Percentiles rank a stretch among this genome's conserved stretches.
Evolutionary conservation across 2,797 vertebrate genomes (phyloP).

Genomic region (Prunella strophiata): DNA sequence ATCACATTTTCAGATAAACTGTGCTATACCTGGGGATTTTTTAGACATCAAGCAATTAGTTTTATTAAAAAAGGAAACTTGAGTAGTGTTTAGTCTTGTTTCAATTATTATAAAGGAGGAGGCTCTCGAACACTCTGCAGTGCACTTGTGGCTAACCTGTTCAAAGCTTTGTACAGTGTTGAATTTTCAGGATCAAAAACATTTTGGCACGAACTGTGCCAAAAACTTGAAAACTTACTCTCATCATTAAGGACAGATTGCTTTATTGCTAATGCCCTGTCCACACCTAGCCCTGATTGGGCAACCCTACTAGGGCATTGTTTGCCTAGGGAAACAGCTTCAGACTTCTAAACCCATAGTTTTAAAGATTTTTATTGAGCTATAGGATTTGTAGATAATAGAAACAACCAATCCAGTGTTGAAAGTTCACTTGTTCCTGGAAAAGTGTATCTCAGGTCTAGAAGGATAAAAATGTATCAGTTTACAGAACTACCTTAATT

Average conservation of each 20-base stretch:
- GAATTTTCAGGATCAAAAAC: slow-evolving; percentile 2
- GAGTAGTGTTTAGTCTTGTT: neutral
- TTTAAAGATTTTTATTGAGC: neutral
- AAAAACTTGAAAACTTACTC: neutral
- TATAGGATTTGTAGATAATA: neutral
- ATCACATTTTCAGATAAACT: neutral
- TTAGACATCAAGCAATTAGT: neutral
- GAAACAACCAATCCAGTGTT: neutral
- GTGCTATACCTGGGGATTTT: neutral
- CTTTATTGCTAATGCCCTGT: neutral
- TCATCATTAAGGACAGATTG: neutral
- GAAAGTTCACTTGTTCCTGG: neutral
- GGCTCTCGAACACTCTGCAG: neutral
- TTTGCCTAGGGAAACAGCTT: neutral
- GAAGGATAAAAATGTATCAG: neutral
- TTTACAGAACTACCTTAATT: neutral
- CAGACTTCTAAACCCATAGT: neutral
- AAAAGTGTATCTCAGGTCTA: neutral
- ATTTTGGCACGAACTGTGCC: neutral
- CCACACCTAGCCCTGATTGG: neutral
- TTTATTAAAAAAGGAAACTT: slow-evolving; percentile 7
- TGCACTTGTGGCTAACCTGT: neutral
- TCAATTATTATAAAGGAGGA: neutral
- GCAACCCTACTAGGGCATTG: neutral
- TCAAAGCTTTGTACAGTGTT: neutral